Evolutionary conservation across 2,797 vertebrate genomes (phyloP), one percentile per base, ranked within the genome.

Genomic region (Cryptoblepharus egeriae): DNA sequence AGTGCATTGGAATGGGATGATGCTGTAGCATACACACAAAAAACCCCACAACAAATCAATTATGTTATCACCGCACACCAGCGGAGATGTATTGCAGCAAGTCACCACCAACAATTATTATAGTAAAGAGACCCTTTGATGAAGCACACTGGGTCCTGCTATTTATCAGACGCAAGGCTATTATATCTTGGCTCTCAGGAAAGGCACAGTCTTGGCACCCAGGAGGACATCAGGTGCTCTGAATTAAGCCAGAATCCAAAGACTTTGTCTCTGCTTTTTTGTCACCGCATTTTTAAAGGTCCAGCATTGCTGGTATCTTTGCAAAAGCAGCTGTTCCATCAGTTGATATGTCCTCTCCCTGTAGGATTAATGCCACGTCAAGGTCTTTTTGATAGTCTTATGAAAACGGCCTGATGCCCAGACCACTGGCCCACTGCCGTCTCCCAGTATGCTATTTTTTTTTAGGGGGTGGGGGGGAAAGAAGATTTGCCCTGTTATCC

Each of bases 51-150:
- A 73, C 82, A 83, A 78, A 78, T 83, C 82, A 73, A 73, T 72
- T 83, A 65, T 58, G 82, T 78, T 83, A 73, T 83, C 75, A 24
- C 75, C 61, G 58, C 83, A 63, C 0, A 1, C 79, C 90, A 88
- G 86, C 87, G 88, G 88, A 92, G 93, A 95, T 93, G 86, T 90
- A 94, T 92, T 88, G 85, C 89, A 84, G 35, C 70, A 85, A 92
- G 91, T 93, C 90, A 92, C 85, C 22, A 88, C 86, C 87, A 91
- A 93, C 93, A 92, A 94, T 93, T 92, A 95, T 94, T 93, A 93
- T 89, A 89, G 90, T 82, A 91, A 88, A 86, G 88, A 89, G 93
- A 91, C 89, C 86, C 88, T 93, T 93, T 90, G 92, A 93, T 91
- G 92, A 92, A 94, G 90, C 88, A 92, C 37, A 63, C 92, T 89